Conservation (phyloP, 2,113 vertebrate species). For the Nesogale talazaci region DNA sequence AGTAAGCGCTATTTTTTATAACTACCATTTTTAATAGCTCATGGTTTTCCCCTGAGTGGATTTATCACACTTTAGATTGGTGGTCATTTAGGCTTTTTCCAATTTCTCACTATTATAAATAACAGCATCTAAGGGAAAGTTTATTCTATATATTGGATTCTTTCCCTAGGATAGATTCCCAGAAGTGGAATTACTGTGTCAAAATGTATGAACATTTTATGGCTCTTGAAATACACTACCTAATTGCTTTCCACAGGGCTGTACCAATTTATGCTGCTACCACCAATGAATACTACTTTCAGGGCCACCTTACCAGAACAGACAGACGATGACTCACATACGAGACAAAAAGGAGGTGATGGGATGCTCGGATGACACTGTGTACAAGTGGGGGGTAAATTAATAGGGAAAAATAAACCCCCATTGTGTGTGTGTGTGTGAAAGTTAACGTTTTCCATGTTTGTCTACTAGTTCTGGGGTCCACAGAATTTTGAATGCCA, state of each 20-base stretch:
- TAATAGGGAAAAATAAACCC: background rate
- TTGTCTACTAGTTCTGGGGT: constrained; percentile 13
- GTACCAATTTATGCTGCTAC: constrained; percentile 31
- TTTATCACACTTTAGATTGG: constrained; percentile 16
- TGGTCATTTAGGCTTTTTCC: constrained; percentile 42
- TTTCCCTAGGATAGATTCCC: constrained; percentile 50
- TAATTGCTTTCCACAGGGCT: constrained; percentile 59
- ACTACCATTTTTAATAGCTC: constrained; percentile 35
- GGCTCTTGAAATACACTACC: constrained; percentile 11
- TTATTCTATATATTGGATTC: constrained; percentile 33
- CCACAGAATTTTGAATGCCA: constrained; percentile 44
- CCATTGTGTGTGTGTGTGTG: background rate
- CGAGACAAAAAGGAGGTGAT: background rate
- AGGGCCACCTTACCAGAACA: background rate
- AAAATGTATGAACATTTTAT: constrained; percentile 55
- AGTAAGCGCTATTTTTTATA: background rate
- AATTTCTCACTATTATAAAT: constrained; percentile 48
- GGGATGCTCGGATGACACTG: background rate
- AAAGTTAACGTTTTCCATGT: background rate
- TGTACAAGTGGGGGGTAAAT: background rate
- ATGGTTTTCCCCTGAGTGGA: background rate
- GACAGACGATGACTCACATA: background rate
- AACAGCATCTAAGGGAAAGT: constrained; percentile 18
- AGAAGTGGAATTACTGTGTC: constrained; percentile 38
- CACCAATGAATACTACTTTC: constrained; percentile 33